phyloP scores from a whole-genome alignment of 2,113 vertebrate genomes.

The Ptilorrhoa leucosticta region DNA sequence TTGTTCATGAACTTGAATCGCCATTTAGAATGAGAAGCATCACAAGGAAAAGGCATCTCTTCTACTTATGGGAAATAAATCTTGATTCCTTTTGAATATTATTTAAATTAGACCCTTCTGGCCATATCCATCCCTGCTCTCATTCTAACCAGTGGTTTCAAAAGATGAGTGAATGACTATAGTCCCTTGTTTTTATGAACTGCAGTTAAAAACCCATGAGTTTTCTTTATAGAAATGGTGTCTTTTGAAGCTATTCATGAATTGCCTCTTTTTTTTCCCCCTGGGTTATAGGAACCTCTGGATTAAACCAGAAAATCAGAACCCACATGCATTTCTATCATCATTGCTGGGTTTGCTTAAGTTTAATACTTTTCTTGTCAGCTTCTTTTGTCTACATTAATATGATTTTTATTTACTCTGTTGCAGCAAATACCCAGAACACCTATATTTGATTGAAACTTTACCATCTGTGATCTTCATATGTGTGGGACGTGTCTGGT shows the following conservation, averaged over 20 bases:
- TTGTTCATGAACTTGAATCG: neutral
- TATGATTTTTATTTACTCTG: neutral
- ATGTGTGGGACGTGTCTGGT: neutral
- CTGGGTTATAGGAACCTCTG: neutral
- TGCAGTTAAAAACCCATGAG: neutral
- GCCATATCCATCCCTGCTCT: neutral
- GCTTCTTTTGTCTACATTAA: neutral
- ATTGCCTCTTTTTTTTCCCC: neutral
- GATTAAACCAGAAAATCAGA: neutral
- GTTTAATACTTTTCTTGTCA: neutral
- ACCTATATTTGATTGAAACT: neutral
- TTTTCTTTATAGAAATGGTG: neutral
- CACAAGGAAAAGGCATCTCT: neutral
- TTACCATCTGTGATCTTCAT: neutral
- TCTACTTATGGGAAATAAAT: neutral
- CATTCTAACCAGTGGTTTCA: neutral
- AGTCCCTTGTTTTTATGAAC: neutral
- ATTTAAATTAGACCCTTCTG: neutral
- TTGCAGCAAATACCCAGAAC: neutral
- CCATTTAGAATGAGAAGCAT: neutral
- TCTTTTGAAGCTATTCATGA: neutral
- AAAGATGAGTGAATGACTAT: neutral
- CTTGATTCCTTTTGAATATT: neutral
- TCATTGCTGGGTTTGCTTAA: neutral
- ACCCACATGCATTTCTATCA: neutral